Conservation (phyloP, 2,797 vertebrate genomes). For the Neomorphus geoffroyi region DNA sequence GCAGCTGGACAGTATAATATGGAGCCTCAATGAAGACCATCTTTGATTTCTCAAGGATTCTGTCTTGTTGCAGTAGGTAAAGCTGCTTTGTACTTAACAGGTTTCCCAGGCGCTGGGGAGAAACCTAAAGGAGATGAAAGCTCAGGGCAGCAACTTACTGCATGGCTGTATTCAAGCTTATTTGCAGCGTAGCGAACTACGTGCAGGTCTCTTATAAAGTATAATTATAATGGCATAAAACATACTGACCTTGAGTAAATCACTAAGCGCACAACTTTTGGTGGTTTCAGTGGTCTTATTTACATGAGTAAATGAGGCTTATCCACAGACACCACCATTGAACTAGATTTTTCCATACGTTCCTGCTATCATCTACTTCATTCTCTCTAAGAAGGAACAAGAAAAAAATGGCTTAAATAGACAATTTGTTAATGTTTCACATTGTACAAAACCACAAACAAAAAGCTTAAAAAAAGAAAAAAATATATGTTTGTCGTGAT, state of each 20-base stretch:
- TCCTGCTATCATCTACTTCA: not conserved
- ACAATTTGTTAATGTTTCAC: not conserved
- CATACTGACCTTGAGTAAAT: not conserved
- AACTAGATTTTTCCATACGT: not conserved
- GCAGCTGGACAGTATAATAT: rapidly evolving
- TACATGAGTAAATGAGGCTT: not conserved
- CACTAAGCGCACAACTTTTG: not conserved
- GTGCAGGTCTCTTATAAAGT: not conserved
- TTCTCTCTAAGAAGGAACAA: not conserved
- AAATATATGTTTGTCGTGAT: not conserved
- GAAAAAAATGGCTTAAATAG: not conserved
- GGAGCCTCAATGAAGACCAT: not conserved
- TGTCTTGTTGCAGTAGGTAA: not conserved
- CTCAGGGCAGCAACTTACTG: not conserved
- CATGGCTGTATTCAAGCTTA: not conserved
- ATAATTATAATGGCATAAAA: not conserved
- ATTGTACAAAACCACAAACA: not conserved
- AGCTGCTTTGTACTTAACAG: not conserved
- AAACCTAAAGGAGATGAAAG: not conserved
- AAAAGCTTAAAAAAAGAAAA: not conserved
- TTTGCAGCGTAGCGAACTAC: rapidly evolving
- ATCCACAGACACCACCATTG: not conserved
- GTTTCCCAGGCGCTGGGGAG: not conserved
- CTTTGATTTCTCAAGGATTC: not conserved
- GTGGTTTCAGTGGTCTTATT: not conserved